Evolutionary conservation across 2,888 invertebrate species (phyloP), one percentile per base, ranked within the genome.

Genomic region (Philhelius pedissequus): DNA sequence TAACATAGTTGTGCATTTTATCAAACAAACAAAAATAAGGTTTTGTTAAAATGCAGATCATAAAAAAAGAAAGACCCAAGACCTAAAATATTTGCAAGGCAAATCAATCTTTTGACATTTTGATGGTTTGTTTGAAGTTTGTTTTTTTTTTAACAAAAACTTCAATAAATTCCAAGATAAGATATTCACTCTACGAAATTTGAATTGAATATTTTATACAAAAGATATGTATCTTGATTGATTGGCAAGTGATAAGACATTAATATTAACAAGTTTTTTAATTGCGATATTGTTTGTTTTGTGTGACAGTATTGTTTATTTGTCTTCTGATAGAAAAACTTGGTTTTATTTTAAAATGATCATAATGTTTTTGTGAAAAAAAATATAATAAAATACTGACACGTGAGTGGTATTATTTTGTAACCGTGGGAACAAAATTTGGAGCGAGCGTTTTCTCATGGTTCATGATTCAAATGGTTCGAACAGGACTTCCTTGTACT

Each of bases 81-180:
- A 50, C 5, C 6, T n/a, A 25, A 22, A 40, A 43, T 27, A 66
- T 66, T 66, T 66, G 50, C 66, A 66, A 66, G 35, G 32, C 66
- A 66, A 66, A 66, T 66, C 48, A 48, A 50, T 50, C 35, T 32
- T 11, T 66, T 48, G 48, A 15, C 22, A 48, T 66, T 66, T 30
- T 30, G 32, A 35, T 48, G 32, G 27, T 13, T 40, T 27, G n/a
- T n/a, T n/a, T n/a, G n/a, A n/a, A n/a, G n/a, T n/a, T 15, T 18
- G 1, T 7, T 32, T 32, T 11, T 30, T 9, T 50, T 15, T 9
- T 27, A 45, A 45, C 7, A 43, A 9, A 43, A 9, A 20, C 3
- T 27, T 38, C 25, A 58, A 58, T 20, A 38, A 58, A 11, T 54
- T 32, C 32, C 35, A 25, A 25, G 58, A 38, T 58, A 58, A 58